These are phyloP conservation scores for Aselliscus stoliczkanus DNA, from an alignment of 2,797 vertebrate genomes.

Conservation along the genomic window DNA sequence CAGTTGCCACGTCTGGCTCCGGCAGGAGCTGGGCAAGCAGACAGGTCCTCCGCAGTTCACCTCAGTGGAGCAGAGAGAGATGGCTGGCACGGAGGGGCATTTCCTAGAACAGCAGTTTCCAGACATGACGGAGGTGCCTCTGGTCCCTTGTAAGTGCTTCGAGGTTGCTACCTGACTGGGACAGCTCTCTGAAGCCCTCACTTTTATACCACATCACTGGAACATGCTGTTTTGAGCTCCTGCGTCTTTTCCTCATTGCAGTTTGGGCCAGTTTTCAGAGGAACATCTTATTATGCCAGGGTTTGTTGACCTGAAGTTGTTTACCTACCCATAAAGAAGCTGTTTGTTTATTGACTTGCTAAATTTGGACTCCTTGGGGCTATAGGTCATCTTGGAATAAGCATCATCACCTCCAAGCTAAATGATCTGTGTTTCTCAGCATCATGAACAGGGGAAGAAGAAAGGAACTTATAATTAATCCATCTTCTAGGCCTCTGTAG, in stretches of 20 bases:
- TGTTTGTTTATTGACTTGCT: conserved; percentile 46
- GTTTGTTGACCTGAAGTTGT: conserved; percentile 58
- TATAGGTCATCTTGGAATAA: not conserved
- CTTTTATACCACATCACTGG: conserved; percentile 54
- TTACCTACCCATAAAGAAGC: conserved; percentile 48
- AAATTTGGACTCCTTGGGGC: conserved; percentile 50
- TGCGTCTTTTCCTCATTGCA: conserved; percentile 65
- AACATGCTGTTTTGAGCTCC: not conserved
- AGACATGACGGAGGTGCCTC: conserved; percentile 58
- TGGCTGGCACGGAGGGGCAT: conserved; percentile 57
- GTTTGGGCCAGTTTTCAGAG: conserved; percentile 18
- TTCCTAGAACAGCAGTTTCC: conserved; percentile 66
- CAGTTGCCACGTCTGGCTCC: conserved; percentile 67
- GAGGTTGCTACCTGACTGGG: not conserved
- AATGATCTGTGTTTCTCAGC: not conserved
- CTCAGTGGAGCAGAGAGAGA: conserved; percentile 66
- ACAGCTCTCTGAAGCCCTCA: not conserved
- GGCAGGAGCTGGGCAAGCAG: conserved; percentile 68
- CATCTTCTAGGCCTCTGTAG: not conserved
- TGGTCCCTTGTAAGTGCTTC: conserved; percentile 9
- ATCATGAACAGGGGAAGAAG: not conserved
- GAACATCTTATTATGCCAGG: conserved; percentile 65
- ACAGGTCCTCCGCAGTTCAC: conserved; percentile 58
- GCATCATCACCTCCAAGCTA: not conserved
- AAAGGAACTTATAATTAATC: not conserved